phyloP scores from a whole-genome alignment of 1,140 invertebrate genomes.

The Zaprionus nigranus region DNA sequence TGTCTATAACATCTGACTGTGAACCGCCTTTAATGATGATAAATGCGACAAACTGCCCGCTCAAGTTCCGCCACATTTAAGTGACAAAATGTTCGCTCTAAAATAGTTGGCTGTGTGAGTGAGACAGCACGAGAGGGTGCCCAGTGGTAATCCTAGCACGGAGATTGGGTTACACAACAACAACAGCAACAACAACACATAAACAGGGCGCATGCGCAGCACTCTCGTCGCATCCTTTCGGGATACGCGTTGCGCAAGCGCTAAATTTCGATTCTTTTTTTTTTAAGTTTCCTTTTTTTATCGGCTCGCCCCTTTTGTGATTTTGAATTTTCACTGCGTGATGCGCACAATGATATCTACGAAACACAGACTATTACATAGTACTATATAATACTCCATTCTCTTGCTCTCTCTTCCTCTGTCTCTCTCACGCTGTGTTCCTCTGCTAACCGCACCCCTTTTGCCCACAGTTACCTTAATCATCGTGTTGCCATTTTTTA shows the following conservation, averaged over 20 bases:
- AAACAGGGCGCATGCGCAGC: slow-evolving; percentile 63
- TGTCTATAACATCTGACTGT: slow-evolving; percentile 28
- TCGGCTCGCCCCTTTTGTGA: slow-evolving; percentile 15
- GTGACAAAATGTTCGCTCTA: slow-evolving; percentile 41
- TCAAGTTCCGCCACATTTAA: slow-evolving; percentile 77
- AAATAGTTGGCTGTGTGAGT: slow-evolving; percentile 32
- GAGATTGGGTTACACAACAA: slow-evolving; percentile 76
- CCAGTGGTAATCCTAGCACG: slow-evolving; percentile 57
- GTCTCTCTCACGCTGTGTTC: not conserved
- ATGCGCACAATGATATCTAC: slow-evolving; percentile 62
- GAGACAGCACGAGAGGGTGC: not conserved
- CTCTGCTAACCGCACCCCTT: slow-evolving; percentile 23
- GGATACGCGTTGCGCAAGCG: slow-evolving; percentile 60
- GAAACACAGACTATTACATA: slow-evolving; percentile 19
- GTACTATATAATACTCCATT: slow-evolving; percentile 27
- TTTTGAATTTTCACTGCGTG: slow-evolving; percentile 46
- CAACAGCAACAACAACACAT: slow-evolving; percentile 37
- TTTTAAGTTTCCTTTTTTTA: slow-evolving; percentile 14
- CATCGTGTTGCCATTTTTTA: slow-evolving; percentile 42
- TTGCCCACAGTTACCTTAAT: slow-evolving; percentile 34
- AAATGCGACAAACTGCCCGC: slow-evolving; percentile 59
- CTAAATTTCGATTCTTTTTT: slow-evolving; percentile 38
- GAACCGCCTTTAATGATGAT: slow-evolving; percentile 76
- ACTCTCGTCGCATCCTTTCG: slow-evolving; percentile 38
- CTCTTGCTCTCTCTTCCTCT: not conserved